phyloP scores from a whole-genome alignment of 2,888 invertebrate genomes.

The Drosophila birchii region DNA sequence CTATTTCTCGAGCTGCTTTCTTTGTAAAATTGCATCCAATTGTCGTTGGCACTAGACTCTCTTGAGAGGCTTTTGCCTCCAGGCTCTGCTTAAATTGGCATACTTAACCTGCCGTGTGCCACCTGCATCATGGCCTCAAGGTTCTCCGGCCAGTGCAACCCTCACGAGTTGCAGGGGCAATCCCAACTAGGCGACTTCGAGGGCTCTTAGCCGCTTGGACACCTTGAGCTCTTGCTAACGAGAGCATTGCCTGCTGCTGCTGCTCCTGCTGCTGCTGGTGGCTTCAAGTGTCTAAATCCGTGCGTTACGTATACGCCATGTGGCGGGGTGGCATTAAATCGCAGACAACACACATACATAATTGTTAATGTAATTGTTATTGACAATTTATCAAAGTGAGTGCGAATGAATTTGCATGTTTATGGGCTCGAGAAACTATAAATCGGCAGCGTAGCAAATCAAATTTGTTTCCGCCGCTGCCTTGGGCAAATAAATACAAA shows the following conservation, averaged over 20 bases:
- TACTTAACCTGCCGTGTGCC: slow-evolving; percentile 37
- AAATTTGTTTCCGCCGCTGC: slow-evolving; percentile 35
- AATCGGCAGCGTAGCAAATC: slow-evolving; percentile 38
- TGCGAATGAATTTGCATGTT: slow-evolving; percentile 45
- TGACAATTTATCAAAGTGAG: slow-evolving; percentile 38
- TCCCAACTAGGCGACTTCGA: slow-evolving; percentile 39
- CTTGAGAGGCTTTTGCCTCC: slow-evolving; percentile 19
- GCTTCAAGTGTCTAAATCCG: slow-evolving; percentile 23
- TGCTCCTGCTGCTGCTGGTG: slow-evolving; percentile 3
- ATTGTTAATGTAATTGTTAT: slow-evolving; percentile 53
- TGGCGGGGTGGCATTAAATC: slow-evolving; percentile 41
- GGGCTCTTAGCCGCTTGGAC: slow-evolving; percentile 27
- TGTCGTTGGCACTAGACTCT: slow-evolving; percentile 21
- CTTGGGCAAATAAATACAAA: slow-evolving; percentile 51
- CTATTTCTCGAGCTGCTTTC: neutral
- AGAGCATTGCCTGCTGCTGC: slow-evolving; percentile 31
- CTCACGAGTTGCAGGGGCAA: neutral
- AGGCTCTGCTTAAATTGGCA: slow-evolving; percentile 33
- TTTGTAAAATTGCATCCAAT: slow-evolving; percentile 18
- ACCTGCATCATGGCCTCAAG: slow-evolving; percentile 35
- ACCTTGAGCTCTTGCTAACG: slow-evolving; percentile 30
- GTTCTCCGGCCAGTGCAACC: neutral
- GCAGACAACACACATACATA: slow-evolving; percentile 26
- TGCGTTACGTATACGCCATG: slow-evolving; percentile 63
- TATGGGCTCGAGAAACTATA: slow-evolving; percentile 52